These are phyloP conservation scores for Patella vulgata DNA, from an alignment of 1,140 invertebrate genomes.

Conservation along the genomic window DNA sequence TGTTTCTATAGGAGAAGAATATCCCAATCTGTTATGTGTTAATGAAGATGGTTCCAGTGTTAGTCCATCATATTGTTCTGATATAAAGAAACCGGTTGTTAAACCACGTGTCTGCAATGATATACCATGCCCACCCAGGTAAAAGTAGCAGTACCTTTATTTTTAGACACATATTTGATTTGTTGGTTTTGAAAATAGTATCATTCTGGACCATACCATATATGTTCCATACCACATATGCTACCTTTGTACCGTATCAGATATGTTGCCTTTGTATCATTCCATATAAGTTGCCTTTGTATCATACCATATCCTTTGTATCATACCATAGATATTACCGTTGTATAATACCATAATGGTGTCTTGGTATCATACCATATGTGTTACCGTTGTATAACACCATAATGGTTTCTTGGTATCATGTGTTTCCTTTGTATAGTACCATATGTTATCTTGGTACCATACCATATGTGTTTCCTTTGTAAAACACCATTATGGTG, in stretches of 20 bases:
- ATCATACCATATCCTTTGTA: neutral
- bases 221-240: neutral
- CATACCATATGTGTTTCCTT: neutral
- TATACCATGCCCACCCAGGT: constrained; percentile 12
- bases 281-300: neutral
- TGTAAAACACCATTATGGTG: neutral
- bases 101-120: constrained; percentile 5
- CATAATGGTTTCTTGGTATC: neutral
- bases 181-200: neutral
- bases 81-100: neutral
- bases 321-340: neutral
- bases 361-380: no score
- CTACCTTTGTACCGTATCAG: no score
- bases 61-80: no score
- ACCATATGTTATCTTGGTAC: neutral
- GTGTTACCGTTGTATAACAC: neutral
- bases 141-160: no score
- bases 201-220: neutral
- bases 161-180: neutral
- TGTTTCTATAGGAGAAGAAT: no score
- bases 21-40: no score
- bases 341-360: neutral
- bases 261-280: no score
- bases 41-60: no score
- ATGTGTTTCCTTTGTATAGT: neutral